Percentiles rank a stretch among this genome's conserved stretches.
phyloP scores from a whole-genome alignment of 2,797 vertebrate genomes.

The Sebastes goodei region DNA sequence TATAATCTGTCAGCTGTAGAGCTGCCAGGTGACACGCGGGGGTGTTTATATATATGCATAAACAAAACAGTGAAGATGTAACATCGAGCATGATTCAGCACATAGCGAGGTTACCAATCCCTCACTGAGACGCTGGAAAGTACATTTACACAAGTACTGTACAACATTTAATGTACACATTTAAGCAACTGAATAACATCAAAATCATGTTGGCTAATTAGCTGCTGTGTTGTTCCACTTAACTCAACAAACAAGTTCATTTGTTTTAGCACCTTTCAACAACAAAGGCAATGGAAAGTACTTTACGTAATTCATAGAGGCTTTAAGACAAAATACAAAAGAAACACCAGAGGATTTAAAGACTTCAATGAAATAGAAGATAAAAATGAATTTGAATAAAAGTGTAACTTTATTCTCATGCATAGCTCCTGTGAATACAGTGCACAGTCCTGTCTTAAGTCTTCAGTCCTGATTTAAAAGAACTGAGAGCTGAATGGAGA shows the following conservation, averaged over 20 bases:
- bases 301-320: not conserved
- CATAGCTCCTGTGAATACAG: not conserved
- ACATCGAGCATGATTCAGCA: not conserved
- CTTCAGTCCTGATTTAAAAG: no score
- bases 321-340: not conserved
- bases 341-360: not conserved
- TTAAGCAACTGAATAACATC: no score
- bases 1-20: not conserved
- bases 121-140: not conserved
- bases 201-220: no score
- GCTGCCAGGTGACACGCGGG: not conserved
- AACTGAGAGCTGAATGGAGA: no score
- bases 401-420: not conserved
- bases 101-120: not conserved
- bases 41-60: not conserved
- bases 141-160: not conserved
- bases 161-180: no score
- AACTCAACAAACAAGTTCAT: no score
- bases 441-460: no score
- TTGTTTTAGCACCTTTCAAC: no score
- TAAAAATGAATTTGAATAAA: not conserved
- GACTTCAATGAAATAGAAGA: not conserved
- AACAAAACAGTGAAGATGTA: not conserved
- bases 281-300: not conserved
- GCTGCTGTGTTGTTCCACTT: no score